These are phyloP conservation scores for Scaptodrosophila lebanonensis DNA, from an alignment of 1,140 invertebrate genomes.

Conservation along the genomic window DNA sequence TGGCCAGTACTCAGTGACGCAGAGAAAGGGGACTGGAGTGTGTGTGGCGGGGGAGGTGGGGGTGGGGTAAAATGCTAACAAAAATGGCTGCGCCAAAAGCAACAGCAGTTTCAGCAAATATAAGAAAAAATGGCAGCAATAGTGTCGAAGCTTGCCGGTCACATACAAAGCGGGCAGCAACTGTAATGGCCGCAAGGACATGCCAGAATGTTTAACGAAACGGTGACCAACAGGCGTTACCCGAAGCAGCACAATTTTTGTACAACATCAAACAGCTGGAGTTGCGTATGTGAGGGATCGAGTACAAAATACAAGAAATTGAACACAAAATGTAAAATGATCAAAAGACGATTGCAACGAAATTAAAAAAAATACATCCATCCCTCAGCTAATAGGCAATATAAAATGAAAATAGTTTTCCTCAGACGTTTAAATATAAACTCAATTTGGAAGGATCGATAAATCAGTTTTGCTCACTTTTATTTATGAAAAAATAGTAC, in stretches of 20 bases:
- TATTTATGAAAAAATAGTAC: no score
- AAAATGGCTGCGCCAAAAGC: conserved; percentile 71
- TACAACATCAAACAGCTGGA: no score
- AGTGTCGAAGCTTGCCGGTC: conserved; percentile 16
- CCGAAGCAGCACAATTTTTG: conserved; percentile 1
- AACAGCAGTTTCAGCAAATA: conserved; percentile 66
- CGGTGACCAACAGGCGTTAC: conserved; percentile 41
- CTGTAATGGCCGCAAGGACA: conserved; percentile 50
- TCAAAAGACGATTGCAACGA: no score
- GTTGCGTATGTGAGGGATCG: no score
- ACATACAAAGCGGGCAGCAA: conserved; percentile 26
- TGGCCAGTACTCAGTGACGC: conserved; percentile 37
- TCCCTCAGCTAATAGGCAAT: no score
- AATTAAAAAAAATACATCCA: no score
- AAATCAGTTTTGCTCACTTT: no score
- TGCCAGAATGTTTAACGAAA: conserved; percentile 57
- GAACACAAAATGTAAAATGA: no score
- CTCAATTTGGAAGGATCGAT: no score
- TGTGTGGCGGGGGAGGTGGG: background rate
- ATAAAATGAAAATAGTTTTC: no score
- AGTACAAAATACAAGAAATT: no score
- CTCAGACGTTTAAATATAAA: no score
- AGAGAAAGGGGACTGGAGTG: background rate
- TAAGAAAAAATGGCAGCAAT: conserved; percentile 50
- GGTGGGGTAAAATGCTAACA: conserved; percentile 33